Conservation (phyloP, 2,113 vertebrate species). For the Connochaetes taurinus region DNA sequence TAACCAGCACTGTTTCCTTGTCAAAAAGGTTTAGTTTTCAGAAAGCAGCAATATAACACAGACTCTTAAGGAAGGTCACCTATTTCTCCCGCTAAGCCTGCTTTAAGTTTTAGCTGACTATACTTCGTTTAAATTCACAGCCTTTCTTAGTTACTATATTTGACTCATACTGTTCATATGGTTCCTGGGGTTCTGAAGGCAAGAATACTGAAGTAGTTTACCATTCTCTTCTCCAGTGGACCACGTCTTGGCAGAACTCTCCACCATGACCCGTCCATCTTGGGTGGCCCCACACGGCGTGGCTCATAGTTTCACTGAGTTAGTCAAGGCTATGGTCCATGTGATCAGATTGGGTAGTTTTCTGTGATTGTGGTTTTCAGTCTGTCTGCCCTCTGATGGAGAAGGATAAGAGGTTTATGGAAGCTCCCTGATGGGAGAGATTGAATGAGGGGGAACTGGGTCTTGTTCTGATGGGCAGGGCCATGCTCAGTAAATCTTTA, state of each 20-base stretch:
- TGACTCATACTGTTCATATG: neutral
- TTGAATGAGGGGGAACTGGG: neutral
- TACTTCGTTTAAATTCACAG: neutral
- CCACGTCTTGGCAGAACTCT: neutral
- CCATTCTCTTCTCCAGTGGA: neutral
- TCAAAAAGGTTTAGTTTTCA: neutral
- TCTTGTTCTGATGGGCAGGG: neutral
- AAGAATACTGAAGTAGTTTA: neutral
- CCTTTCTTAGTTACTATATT: neutral
- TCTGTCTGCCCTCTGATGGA: neutral
- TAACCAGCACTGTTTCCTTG: neutral
- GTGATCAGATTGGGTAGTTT: neutral
- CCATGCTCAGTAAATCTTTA: neutral
- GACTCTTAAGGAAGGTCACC: neutral
- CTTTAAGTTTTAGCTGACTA: neutral
- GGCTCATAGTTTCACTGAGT: neutral
- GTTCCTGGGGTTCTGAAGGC: neutral
- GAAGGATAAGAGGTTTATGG: neutral
- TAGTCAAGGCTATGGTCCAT: neutral
- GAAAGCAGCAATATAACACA: neutral
- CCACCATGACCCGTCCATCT: fast-evolving
- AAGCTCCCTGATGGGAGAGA: neutral
- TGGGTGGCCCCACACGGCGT: neutral
- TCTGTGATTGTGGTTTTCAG: neutral
- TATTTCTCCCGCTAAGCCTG: neutral